Percentiles rank a stretch among this genome's conserved stretches.
Conservation (phyloP, 2,797 vertebrate species). For the Enteromius fasciolatus region DNA sequence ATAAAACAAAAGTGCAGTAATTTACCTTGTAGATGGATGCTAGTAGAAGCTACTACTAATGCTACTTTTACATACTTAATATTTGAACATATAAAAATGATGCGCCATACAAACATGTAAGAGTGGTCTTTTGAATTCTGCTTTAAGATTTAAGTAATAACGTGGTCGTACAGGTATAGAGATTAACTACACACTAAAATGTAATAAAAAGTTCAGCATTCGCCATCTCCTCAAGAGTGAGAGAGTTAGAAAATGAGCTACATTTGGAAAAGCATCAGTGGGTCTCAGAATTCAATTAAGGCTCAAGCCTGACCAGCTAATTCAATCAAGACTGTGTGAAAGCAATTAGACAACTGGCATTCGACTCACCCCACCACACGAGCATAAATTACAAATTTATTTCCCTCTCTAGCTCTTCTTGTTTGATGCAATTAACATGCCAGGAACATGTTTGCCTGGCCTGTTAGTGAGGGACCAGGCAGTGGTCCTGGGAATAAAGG, state of each 20-base stretch:
- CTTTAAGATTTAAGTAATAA: not conserved
- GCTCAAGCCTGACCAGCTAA: constrained; percentile 72
- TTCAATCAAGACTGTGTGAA: constrained; percentile 82
- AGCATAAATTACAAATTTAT: constrained; percentile 76
- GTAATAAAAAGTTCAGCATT: constrained; percentile 38
- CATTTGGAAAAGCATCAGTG: constrained; percentile 70
- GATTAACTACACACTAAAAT: constrained; percentile 16
- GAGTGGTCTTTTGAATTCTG: not conserved
- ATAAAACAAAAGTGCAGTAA: not conserved
- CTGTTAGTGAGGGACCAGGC: constrained; percentile 19
- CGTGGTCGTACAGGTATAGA: not conserved
- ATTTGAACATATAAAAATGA: not conserved
- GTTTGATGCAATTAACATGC: constrained; percentile 60
- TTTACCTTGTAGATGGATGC: not conserved
- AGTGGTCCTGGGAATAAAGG: constrained; percentile 7
- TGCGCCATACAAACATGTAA: not conserved
- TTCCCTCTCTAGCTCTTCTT: constrained; percentile 72
- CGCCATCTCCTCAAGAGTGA: constrained; percentile 57
- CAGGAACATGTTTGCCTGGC: constrained; percentile 27
- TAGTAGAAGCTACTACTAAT: not conserved
- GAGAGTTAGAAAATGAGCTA: constrained; percentile 63
- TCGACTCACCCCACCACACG: constrained; percentile 68
- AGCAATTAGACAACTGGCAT: constrained; percentile 81
- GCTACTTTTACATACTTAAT: not conserved
- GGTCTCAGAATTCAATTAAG: constrained; percentile 81